Evolutionary conservation across 1,140 invertebrate genomes (phyloP), one percentile per base, ranked within the genome.

Genomic region (Cephus cinctus): DNA sequence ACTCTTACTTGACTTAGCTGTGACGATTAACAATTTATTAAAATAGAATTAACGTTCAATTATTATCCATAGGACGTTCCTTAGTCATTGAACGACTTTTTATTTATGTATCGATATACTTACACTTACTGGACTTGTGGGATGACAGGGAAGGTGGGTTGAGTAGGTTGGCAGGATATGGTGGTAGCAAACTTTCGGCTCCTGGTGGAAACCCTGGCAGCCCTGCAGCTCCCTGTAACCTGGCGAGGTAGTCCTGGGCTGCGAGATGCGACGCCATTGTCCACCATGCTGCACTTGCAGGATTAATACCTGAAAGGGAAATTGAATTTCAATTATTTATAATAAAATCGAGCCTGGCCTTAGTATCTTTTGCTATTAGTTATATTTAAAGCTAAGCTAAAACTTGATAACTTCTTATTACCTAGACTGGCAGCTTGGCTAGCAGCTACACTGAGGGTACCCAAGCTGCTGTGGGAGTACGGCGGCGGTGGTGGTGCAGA

Each of bases 181-280:
- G 71, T 44, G 76, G 72, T 52, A 78, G 52, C 23, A 77, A 64
- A 52, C 74, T 72, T 50, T 78, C 75, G 30, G 75, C 65, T 20
- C 69, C 67, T 39, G 73, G 79, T 2, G 85, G 81, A 61, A 85
- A 84, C 50, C 82, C 82, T 35, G 85, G 83, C 16, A 89, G 67
- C 3, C 87, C 86, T 15, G 86, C 84, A 1, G 87, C 87, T 53
- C 73, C 78, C 70, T 91, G 88, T 42, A 92, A 71, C 46, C 88
- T 80, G 16, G 86, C 86, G 23, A 92, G 80, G 73, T 92, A 92
- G 63, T 92, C 89, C 66, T 91, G 89, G 3, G 89, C 88, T 11
- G 89, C 89, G 47, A 92, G 70, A 61, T 91, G 89, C 20, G 86
- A 88, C 16, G 89, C 88, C 88, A 92, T 90, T 16, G 86, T 87